Percentiles rank a stretch among this genome's conserved stretches.
These are phyloP conservation scores for Chrysochloris asiatica DNA, from an alignment of 2,113 vertebrate genomes.

Conservation along the genomic window DNA sequence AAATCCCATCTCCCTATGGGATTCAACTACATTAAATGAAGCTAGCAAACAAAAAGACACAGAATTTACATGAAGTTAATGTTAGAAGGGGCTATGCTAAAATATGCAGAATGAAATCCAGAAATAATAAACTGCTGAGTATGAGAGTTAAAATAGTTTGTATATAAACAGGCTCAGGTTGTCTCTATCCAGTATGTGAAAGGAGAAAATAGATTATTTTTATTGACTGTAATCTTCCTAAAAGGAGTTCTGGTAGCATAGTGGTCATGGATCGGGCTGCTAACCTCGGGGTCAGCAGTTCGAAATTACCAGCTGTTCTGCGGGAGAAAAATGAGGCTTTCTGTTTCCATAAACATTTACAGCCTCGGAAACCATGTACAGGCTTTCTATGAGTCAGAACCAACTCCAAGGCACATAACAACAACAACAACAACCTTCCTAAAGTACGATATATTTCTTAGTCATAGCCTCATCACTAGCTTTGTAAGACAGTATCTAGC, in stretches of 20 bases:
- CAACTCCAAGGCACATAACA: too few species aligned
- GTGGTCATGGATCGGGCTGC: too few species aligned
- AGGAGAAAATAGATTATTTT: not conserved
- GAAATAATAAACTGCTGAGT: slow-evolving; percentile 11
- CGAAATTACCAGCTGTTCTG: too few species aligned
- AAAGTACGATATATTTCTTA: slow-evolving; percentile 36
- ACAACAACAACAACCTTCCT: too few species aligned
- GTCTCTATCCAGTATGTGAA: not conserved
- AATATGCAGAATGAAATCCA: not conserved
- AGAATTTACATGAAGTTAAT: slow-evolving; percentile 40
- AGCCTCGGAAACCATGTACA: too few species aligned
- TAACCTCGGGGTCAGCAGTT: too few species aligned
- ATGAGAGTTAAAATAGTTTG: slow-evolving; percentile 41
- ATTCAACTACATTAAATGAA: slow-evolving; percentile 14
- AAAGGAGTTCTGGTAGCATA: too few species aligned
- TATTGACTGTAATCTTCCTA: not conserved
- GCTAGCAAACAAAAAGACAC: not conserved
- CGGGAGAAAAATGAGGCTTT: too few species aligned
- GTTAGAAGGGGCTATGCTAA: not conserved
- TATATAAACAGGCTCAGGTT: not conserved
- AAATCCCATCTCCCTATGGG: not conserved
- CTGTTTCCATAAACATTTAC: too few species aligned
- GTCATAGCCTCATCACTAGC: slow-evolving; percentile 9
- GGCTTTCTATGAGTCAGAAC: too few species aligned
- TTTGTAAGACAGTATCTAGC: slow-evolving; percentile 50